Evolutionary conservation across 1,140 invertebrate species (phyloP).

Genomic region (Orussus abietinus): DNA sequence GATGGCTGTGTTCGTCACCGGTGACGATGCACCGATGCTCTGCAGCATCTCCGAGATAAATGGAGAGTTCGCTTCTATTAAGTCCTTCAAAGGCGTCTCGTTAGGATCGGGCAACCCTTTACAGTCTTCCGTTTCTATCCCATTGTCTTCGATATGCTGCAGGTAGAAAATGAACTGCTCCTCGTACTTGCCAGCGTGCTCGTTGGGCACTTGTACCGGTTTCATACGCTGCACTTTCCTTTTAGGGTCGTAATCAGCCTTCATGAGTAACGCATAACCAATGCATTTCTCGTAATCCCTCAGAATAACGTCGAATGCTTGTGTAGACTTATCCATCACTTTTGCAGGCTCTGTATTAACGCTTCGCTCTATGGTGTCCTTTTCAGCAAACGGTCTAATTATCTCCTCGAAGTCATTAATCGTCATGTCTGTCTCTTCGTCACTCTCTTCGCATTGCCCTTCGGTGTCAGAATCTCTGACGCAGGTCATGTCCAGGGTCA

Average conservation of each 20-base stretch:
- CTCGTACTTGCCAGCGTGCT: slow-evolving; percentile 37
- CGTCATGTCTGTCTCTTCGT: slow-evolving; percentile 11
- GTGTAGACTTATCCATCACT: slow-evolving; percentile 28
- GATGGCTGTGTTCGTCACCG: slow-evolving; percentile 21
- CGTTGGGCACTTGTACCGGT: slow-evolving; percentile 13
- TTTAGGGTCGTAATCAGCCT: slow-evolving; percentile 19
- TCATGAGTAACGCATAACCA: slow-evolving; percentile 32
- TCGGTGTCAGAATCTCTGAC: slow-evolving; percentile 37
- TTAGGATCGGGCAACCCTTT: slow-evolving; percentile 28
- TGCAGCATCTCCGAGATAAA: slow-evolving; percentile 34
- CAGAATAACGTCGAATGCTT: slow-evolving; percentile 30
- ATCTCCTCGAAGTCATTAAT: too few relatives aligned
- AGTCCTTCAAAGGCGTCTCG: slow-evolving; percentile 34
- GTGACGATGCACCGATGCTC: slow-evolving; percentile 21
- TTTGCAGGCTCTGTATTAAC: slow-evolving; percentile 27
- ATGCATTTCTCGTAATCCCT: slow-evolving; percentile 42
- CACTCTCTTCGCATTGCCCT: slow-evolving; percentile 12
- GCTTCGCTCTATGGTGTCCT: slow-evolving; percentile 18
- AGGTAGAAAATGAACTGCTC: slow-evolving; percentile 41
- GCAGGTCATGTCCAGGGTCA: slow-evolving; percentile 45
- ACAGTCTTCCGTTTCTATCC: slow-evolving; percentile 25
- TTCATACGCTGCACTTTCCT: slow-evolving; percentile 11
- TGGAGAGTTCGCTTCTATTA: slow-evolving; percentile 33
- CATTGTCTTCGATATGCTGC: slow-evolving; percentile 35
- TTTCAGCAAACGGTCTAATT: slow-evolving; percentile 10